Base-by-base conservation (phyloP, 2,888 invertebrate genomes). In the Anagyrus pseudococci region DNA sequence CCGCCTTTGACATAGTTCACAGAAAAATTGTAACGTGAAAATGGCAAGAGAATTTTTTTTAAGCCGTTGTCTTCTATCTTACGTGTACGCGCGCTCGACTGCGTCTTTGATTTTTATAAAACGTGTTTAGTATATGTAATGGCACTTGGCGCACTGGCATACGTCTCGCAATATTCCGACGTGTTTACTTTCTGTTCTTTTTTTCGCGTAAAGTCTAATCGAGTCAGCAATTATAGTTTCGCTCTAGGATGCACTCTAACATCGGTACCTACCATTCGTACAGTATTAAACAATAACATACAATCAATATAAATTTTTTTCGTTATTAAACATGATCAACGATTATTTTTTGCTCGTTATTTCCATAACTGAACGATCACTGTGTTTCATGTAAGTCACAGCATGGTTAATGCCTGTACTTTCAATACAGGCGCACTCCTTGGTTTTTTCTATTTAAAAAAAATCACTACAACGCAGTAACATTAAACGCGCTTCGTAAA, bases 91-190 rank as follows among this genome's bases (percentile, higher is more conserved):
- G 50, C 52, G 61, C 62, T 54, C 67, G 59, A 65, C 64, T 65
- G 64, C 43, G 56, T 60, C 62, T 64, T 60, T 60, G 47, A 60
- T 57, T 66, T 57, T 66, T 64, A 58, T 58, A 66, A 58, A 63
- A 58, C 44, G 44, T 47, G 56, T 68, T 23, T 48, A 10, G 4
- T 29, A 70, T 68, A 72, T 29, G 71, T 71, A 72, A 79, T 79
- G 79, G 79, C 79, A 79, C 79, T 75, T 76, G 66, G 73, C 73
- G 69, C 74, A 75, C 74, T 75, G 74, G 75, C 73, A 72, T 71
- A 70, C 72, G 66, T 71, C 69, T 71, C 69, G 58, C 64, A 59
- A 60, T 52, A 50, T 26, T 48, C 10, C 20, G 46, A 19, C 22
- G 48, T 29, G 19, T 55, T 47, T 48, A 25, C 40, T 33, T 43